A percentile compares a stretch with the other conserved stretches of the same genome.
These are phyloP conservation scores for Sebastes umbrosus DNA, from an alignment of 2,797 vertebrate species.

Conservation along the genomic window DNA sequence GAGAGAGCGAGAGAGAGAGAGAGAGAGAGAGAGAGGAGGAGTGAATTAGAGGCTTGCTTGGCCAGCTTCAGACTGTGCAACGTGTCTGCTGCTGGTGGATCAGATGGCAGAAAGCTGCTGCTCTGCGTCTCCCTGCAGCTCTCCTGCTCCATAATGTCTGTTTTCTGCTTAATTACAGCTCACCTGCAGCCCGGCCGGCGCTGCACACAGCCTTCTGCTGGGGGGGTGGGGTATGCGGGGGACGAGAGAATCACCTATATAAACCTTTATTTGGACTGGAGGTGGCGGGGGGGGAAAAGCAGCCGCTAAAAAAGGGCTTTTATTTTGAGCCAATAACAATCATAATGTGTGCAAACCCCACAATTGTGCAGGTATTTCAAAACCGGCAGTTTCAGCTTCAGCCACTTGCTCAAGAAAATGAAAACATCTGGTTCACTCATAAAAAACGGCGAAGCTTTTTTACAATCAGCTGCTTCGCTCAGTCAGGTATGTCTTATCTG, in stretches of 20 bases:
- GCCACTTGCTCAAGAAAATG: constrained; percentile 26
- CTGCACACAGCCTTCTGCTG: constrained; percentile 39
- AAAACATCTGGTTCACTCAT: constrained; percentile 63
- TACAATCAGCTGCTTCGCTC: neutral
- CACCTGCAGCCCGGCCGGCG: constrained; percentile 72
- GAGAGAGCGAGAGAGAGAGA: neutral
- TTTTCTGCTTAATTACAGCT: constrained; percentile 76
- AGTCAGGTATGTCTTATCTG: neutral
- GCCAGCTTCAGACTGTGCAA: constrained; percentile 75
- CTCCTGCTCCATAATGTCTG: constrained; percentile 70
- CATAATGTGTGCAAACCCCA: constrained; percentile 63
- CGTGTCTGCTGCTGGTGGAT: constrained; percentile 77
- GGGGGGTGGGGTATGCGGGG: neutral
- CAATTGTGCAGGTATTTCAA: constrained; percentile 67
- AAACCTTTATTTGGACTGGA: constrained; percentile 64
- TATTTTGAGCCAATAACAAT: constrained; percentile 74
- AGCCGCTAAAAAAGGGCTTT: constrained; percentile 55
- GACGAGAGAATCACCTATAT: constrained; percentile 25
- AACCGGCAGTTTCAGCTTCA: constrained; percentile 28
- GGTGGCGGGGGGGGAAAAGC: neutral
- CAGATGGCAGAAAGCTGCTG: constrained; percentile 68
- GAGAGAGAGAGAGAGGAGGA: constrained; percentile 34
- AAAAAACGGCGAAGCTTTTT: neutral
- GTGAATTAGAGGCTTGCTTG: constrained; percentile 74
- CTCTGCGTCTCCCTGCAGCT: constrained; percentile 56